Base-by-base conservation (phyloP, 2,113 vertebrate genomes). In the Antennarius striatus region DNA sequence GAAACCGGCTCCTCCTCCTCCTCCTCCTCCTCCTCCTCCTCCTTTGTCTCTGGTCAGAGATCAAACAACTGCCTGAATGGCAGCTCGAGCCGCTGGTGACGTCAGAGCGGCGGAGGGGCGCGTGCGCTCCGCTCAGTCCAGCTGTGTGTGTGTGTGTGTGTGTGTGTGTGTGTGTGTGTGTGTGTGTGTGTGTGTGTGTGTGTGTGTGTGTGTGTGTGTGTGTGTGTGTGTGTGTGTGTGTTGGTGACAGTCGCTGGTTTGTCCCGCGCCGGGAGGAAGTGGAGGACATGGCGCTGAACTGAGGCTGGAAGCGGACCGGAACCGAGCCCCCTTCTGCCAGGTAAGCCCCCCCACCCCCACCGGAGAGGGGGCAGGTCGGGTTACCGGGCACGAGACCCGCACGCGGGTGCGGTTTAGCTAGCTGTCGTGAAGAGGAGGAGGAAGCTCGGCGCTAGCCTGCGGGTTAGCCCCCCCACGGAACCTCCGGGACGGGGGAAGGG, bases 191-290 rank as follows among this genome's bases (percentile, higher is more conserved):
- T 22, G 22, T 22, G 22, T 22, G 22, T 22, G 22, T 66, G 64
- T 42, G 54, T 49, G 30, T 62, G 32, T 29, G 15, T 11, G 6
- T 40, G 1, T 39, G 54, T 22, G 64, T 48, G 53, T 56, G 54
- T 43, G 36, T 43, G 66, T 22, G 49, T n/a, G 40, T 54, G 39
- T 11, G 39, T 11, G 8, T 30, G 0, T 17, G 57, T 4, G 46
- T 12, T 6, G 39, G 68, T 78, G 83, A 82, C 79, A 73, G 68
- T 61, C 69, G 53, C 12, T 29, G 30, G 65, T 57, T 52, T 30
- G 57, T 50, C 29, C 15, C 45, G 36, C 46, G 30, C 5, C 10
- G 63, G 52, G 51, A 84, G 80, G 84, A 86, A 85, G 84, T 81
- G 46, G 47, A 65, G 11, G 57, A 60, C 15, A 63, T 28, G 42